These are phyloP conservation scores for Rhagoletis pomonella DNA, from an alignment of 1,140 invertebrate genomes.

Conservation along the genomic window DNA sequence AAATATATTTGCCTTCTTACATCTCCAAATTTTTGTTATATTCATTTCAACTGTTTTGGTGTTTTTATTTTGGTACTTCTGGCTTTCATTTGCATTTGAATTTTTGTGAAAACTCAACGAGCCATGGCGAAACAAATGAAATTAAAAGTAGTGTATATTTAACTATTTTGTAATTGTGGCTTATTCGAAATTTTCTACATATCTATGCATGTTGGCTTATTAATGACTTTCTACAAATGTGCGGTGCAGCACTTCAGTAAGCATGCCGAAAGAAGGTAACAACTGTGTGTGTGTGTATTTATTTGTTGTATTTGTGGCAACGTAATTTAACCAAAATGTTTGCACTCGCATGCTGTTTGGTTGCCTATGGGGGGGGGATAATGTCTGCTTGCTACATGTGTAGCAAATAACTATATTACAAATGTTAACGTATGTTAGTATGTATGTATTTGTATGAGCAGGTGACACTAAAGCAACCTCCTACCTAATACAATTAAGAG, in stretches of 20 bases:
- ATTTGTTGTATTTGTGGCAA: neutral
- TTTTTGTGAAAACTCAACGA: slow-evolving; percentile 23
- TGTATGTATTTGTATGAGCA: neutral
- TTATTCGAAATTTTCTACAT: neutral
- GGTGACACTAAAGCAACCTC: neutral
- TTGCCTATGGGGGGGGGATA: neutral
- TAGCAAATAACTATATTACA: neutral
- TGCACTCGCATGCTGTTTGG: slow-evolving; percentile 5
- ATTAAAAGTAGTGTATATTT: slow-evolving; percentile 49
- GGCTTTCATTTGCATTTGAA: slow-evolving; percentile 38
- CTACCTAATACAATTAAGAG: neutral
- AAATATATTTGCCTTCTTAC: neutral
- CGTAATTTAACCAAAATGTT: slow-evolving; percentile 32
- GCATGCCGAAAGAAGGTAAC: slow-evolving; percentile 8
- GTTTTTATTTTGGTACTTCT: neutral
- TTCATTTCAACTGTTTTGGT: neutral
- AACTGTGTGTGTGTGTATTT: no score
- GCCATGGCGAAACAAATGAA: neutral
- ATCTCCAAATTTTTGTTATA: neutral
- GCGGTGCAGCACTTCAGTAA: neutral
- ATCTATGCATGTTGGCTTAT: neutral
- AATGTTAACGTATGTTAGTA: neutral
- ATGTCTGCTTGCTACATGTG: no score
- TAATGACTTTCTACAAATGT: slow-evolving; percentile 44
- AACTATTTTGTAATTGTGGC: slow-evolving; percentile 35